Base-by-base conservation (phyloP, 2,113 vertebrate species). In the Psittacula cyanocephala region DNA sequence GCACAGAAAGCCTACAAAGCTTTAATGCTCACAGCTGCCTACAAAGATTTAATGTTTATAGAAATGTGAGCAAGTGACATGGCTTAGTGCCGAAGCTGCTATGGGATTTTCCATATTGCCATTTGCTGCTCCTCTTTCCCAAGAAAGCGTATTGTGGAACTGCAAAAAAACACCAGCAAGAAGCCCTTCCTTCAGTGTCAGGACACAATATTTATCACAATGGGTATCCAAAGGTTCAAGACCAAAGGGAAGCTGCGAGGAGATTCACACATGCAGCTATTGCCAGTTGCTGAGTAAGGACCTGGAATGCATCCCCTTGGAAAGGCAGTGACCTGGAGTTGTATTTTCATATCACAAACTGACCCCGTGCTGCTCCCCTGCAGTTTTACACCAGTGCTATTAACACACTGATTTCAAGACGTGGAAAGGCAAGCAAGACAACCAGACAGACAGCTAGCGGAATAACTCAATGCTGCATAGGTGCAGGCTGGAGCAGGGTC, bases 331-430 rank as follows among this genome's bases (percentile, higher is more conserved):
- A 70, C 49, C n/a, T 4, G 18, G 60, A 13, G 41, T 0, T 23
- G 55, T 24, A 50, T 78, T 17, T 67, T 43, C 13, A 0, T 29
- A 23, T 31, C 31, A 0, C 63, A 44, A 35, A 13, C 31, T 19
- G 27, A 35, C 53, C 41, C 64, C 1, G 9, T 1, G 2, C 83
- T 68, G 64, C 69, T n/a, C 67, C 89, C 1, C 76, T 46, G 57
- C 19, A 0, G 44, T 4, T 41, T 24, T 35, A 22, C 7, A 25
- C 35, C 86, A 63, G 2, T 6, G 3, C 1, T 1, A 2, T 0
- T 3, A 57, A 57, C 14, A 10, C 1, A 37, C 1, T 3, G 69
- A 35, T 20, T 53, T 28, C 22, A 11, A 57, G 50, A 13, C 47
- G 13, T 28, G 37, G 46, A 20, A 46, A 47, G 71, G 27, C 35